Percentiles rank a stretch among this genome's conserved stretches.
Evolutionary conservation across 53 echinoderm and acorn worm genomes (phyloP).

Genomic region (Stichopus horrens): DNA sequence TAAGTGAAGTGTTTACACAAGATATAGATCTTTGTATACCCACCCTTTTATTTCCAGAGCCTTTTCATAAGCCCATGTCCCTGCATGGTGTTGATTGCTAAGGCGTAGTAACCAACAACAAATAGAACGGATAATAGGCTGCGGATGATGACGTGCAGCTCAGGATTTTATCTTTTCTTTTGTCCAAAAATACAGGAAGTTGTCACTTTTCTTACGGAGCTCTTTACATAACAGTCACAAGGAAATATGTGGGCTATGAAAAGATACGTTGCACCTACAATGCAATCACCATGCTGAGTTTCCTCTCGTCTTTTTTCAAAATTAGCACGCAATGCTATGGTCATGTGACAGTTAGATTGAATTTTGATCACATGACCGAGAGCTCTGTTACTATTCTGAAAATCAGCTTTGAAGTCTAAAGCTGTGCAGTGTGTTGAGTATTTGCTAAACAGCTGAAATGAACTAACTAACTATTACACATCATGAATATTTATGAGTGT

Average conservation of each 20-base stretch:
- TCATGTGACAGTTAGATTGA: too few relatives aligned
- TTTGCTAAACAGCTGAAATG: too few relatives aligned
- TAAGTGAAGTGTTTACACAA: slow-evolving; percentile 17
- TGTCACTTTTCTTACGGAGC: not conserved
- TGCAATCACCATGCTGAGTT: too few relatives aligned
- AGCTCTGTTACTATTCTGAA: too few relatives aligned
- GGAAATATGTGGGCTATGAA: not conserved
- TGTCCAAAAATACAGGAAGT: not conserved
- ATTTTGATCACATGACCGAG: too few relatives aligned
- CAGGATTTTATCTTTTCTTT: not conserved
- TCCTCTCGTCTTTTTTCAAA: too few relatives aligned
- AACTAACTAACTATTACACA: too few relatives aligned
- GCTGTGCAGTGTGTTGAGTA: too few relatives aligned
- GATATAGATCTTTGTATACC: slow-evolving; percentile 2
- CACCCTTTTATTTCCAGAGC: not conserved
- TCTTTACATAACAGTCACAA: not conserved
- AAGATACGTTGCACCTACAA: too few relatives aligned
- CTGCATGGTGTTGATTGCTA: not conserved
- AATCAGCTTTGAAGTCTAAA: too few relatives aligned
- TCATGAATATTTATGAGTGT: too few relatives aligned
- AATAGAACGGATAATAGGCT: not conserved
- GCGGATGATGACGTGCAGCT: not conserved
- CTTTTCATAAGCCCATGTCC: not conserved
- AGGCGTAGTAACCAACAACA: not conserved
- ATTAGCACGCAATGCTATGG: too few relatives aligned